phyloP scores from a whole-genome alignment of 1,140 invertebrate species.

The Homarus americanus region DNA sequence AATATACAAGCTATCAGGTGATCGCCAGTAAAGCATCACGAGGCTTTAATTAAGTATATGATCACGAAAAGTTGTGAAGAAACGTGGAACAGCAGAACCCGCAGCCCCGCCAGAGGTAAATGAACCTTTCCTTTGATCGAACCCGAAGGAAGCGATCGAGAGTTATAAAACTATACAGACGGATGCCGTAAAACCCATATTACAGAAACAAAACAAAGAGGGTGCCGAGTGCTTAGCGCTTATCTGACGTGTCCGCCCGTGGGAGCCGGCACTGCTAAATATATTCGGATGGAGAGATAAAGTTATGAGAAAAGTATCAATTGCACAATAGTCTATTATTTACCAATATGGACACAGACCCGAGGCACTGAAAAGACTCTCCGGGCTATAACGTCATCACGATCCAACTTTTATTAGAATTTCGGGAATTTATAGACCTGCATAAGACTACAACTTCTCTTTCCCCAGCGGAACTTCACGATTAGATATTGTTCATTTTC shows the following conservation, averaged over 20 bases:
- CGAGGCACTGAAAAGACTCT: slow-evolving; percentile 21
- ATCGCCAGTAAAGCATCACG: slow-evolving; percentile 62
- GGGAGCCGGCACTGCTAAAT: slow-evolving; percentile 7
- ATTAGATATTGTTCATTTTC: slow-evolving; percentile 70
- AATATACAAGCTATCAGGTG: slow-evolving; percentile 54
- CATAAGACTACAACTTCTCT: slow-evolving; percentile 71
- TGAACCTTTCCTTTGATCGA: slow-evolving; percentile 1
- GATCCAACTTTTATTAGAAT: slow-evolving; percentile 71
- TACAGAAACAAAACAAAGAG: slow-evolving; percentile 51
- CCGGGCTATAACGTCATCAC: slow-evolving; percentile 66
- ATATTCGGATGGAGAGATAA: slow-evolving; percentile 44
- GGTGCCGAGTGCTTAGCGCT: slow-evolving; percentile 18
- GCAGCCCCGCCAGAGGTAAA: slow-evolving; percentile 4
- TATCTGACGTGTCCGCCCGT: neutral
- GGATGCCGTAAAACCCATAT: slow-evolving; percentile 8
- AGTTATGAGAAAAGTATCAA: slow-evolving; percentile 65
- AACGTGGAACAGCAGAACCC: neutral
- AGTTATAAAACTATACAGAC: slow-evolving; percentile 32
- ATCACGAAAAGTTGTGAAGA: slow-evolving; percentile 55
- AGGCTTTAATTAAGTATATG: slow-evolving; percentile 59
- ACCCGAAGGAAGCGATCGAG: slow-evolving; percentile 24
- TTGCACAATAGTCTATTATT: slow-evolving; percentile 67
- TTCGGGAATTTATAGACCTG: slow-evolving; percentile 68
- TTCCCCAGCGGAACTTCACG: slow-evolving; percentile 58
- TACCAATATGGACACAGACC: slow-evolving; percentile 54